Evolutionary conservation across 1,140 invertebrate species (phyloP).

Genomic region (Mactra quadrangularis): DNA sequence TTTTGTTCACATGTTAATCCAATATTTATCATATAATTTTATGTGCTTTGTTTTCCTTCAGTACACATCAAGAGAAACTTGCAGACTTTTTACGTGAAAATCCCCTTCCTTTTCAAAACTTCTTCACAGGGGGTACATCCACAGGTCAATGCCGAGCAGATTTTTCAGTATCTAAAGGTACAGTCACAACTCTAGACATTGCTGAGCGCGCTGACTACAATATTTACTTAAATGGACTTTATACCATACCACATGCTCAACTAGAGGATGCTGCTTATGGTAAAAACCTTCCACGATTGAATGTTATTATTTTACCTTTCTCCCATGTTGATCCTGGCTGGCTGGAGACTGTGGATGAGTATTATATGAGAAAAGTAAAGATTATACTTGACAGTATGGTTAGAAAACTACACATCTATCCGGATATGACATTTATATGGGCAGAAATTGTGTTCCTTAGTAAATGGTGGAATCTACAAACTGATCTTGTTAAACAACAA

Average conservation of each 20-base stretch:
- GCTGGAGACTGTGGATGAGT: constrained; percentile 98
- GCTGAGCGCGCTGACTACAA: constrained; percentile 69
- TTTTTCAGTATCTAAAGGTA: constrained; percentile 9
- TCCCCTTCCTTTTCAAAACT: constrained; percentile 25
- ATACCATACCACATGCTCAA: constrained; percentile 68
- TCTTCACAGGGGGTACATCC: background rate
- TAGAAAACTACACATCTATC: constrained; percentile 91
- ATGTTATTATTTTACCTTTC: constrained; percentile 97
- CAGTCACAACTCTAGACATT: constrained; percentile 63
- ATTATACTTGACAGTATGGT: constrained; percentile 97
- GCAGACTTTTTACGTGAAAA: constrained; percentile 23
- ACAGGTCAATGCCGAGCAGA: constrained; percentile 32
- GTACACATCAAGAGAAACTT: constrained; percentile 33
- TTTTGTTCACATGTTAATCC: too few relatives aligned
- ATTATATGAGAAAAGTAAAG: constrained; percentile 94
- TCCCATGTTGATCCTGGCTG: constrained; percentile 99
- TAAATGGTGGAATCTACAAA: constrained; percentile 95
- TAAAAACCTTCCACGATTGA: constrained; percentile 87
- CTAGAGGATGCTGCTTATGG: constrained; percentile 37
- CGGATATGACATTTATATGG: constrained; percentile 98
- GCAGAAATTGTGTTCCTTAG: constrained; percentile 97
- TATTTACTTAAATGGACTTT: constrained; percentile 68
- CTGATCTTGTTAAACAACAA: constrained; percentile 65
- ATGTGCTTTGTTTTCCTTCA: constrained; percentile 1
- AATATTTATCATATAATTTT: too few relatives aligned